Evolutionary conservation across 2,113 vertebrate genomes (phyloP).

Genomic region (Daubentonia madagascariensis): DNA sequence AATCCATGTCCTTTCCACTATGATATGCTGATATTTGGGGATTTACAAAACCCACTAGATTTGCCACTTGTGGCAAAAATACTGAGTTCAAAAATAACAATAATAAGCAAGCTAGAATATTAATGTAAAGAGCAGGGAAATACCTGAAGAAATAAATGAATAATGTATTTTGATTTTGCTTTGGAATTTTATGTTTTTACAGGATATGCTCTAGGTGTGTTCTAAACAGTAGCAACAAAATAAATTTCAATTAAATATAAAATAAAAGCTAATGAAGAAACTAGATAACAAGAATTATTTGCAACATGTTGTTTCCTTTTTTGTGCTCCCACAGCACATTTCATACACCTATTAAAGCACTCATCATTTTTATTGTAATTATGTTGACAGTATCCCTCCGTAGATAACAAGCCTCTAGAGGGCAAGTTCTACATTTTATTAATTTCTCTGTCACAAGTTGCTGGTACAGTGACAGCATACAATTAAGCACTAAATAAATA

Average conservation of each 20-base stretch:
- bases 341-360: background rate
- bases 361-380: background rate
- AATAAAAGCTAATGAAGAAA: slow-evolving; percentile 17
- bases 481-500: slow-evolving; percentile 8
- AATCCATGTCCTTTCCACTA: background rate
- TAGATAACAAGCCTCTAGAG: background rate
- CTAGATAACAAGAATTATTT: background rate
- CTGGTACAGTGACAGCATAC: background rate
- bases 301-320: background rate
- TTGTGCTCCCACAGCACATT: background rate
- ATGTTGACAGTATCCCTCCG: background rate
- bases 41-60: background rate
- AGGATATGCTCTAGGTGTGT: background rate
- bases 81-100: background rate
- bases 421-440: background rate
- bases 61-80: background rate
- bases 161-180: background rate
- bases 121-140: background rate
- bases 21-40: background rate
- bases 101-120: background rate
- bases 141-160: background rate
- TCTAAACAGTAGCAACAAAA: background rate
- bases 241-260: slow-evolving; percentile 18
- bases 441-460: background rate
- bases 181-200: background rate